A percentile compares a stretch with the other conserved stretches of the same genome.
Conservation (phyloP, 92 coral and sea anemone species). For the Epizoanthus rinbou region DNA sequence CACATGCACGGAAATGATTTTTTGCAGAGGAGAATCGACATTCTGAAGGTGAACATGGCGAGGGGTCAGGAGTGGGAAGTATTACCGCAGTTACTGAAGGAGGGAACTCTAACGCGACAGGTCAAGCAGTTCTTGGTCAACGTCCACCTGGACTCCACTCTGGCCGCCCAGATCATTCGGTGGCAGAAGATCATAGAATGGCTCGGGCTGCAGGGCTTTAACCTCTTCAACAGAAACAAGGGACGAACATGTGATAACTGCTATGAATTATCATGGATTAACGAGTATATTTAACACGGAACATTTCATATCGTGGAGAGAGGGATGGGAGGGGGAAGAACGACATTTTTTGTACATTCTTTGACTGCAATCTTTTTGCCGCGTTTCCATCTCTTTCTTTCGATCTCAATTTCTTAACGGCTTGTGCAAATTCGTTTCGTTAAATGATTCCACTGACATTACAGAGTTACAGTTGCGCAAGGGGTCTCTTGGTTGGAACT, state of each 20-base stretch:
- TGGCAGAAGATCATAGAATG: slow-evolving; percentile 30
- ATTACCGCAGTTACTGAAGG: slow-evolving; percentile 18
- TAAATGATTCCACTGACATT: too few relatives aligned
- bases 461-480: too few relatives aligned
- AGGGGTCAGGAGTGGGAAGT: slow-evolving; percentile 31
- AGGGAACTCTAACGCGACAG: slow-evolving; percentile 34
- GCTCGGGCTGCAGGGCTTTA: slow-evolving; percentile 35
- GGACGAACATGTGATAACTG: slow-evolving; percentile 25
- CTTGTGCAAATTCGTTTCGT: too few relatives aligned
- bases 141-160: slow-evolving; percentile 15
- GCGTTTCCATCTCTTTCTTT: too few relatives aligned
- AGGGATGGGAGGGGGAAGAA: too few relatives aligned
- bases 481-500: too few relatives aligned
- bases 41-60: slow-evolving; percentile 33
- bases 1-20: neutral
- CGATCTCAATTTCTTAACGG: too few relatives aligned
- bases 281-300: slow-evolving; percentile 3
- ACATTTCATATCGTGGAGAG: too few relatives aligned
- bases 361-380: too few relatives aligned
- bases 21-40: slow-evolving; percentile 36
- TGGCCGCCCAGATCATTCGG: neutral
- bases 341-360: too few relatives aligned
- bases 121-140: slow-evolving; percentile 33
- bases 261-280: slow-evolving; percentile 37
- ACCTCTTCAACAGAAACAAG: slow-evolving; percentile 38